A percentile compares a stretch with the other conserved stretches of the same genome.
phyloP scores from a whole-genome alignment of 2,888 invertebrate species.

The Lithophane semibrunnea region DNA sequence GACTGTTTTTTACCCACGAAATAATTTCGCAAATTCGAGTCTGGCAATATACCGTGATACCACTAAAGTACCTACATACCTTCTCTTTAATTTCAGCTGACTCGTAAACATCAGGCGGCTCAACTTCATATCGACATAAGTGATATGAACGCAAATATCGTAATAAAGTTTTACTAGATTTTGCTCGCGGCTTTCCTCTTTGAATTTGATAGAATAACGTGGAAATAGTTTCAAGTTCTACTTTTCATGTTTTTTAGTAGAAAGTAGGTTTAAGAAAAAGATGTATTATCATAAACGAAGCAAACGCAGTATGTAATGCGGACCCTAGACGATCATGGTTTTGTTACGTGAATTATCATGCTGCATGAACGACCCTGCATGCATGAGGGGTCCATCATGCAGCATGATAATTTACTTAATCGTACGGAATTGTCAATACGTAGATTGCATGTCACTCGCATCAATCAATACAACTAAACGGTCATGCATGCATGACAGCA shows the following conservation, averaged over 20 bases:
- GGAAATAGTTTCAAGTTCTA: neutral
- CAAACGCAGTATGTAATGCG: neutral
- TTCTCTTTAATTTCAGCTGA: slow-evolving; percentile 74
- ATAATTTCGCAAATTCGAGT: slow-evolving; percentile 20
- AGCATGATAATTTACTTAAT: no score
- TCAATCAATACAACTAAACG: no score
- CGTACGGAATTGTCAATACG: no score
- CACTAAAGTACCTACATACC: slow-evolving; percentile 36
- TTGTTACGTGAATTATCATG: no score
- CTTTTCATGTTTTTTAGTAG: neutral
- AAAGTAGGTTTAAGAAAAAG: neutral
- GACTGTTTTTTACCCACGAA: neutral
- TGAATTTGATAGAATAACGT: neutral
- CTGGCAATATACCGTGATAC: slow-evolving; percentile 48
- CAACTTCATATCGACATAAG: slow-evolving; percentile 55
- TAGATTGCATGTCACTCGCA: no score
- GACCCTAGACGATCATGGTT: no score
- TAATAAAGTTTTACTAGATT: slow-evolving; percentile 22
- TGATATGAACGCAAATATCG: slow-evolving; percentile 48
- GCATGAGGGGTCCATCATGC: no score
- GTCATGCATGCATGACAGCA: no score
- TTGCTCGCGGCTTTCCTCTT: slow-evolving; percentile 1
- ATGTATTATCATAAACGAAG: neutral
- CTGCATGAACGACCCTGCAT: no score
- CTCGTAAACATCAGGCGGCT: slow-evolving; percentile 70